These are phyloP conservation scores for Epinephelus cyanopodus DNA, from an alignment of 2,113 vertebrate genomes.

Conservation along the genomic window DNA sequence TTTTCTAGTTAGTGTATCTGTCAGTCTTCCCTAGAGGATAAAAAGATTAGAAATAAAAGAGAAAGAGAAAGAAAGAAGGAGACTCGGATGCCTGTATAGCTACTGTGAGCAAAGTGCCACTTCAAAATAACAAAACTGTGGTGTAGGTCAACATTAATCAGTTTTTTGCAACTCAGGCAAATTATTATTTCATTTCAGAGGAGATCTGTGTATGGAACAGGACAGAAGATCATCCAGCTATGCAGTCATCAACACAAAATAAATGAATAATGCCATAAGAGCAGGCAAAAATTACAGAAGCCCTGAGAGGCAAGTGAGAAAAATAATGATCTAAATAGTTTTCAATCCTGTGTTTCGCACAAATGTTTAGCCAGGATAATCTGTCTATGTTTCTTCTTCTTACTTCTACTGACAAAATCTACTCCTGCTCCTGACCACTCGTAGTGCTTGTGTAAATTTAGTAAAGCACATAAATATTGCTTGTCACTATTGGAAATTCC, in stretches of 20 bases:
- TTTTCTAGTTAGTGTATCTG: conserved; percentile 15
- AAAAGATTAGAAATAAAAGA: not conserved
- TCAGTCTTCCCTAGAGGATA: not conserved
- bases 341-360: too few species aligned
- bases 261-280: not conserved
- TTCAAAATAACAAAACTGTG: not conserved
- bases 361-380: too few species aligned
- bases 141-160: not conserved
- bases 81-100: rapidly evolving
- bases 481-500: too few species aligned
- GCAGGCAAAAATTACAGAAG: not conserved
- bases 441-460: too few species aligned
- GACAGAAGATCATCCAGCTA: not conserved
- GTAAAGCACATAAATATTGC: too few species aligned
- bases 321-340: too few species aligned
- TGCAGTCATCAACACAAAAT: not conserved
- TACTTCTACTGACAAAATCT: too few species aligned
- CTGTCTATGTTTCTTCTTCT: too few species aligned
- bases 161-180: not conserved
- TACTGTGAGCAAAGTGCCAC: not conserved
- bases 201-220: conserved; percentile 8
- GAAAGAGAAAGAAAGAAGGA: not conserved
- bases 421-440: too few species aligned
- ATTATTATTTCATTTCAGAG: not conserved
- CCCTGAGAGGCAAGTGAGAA: too few species aligned